Evolutionary conservation across 2,797 vertebrate species (phyloP), one percentile per base, ranked within the genome.

Genomic region (Scleropages formosus): DNA sequence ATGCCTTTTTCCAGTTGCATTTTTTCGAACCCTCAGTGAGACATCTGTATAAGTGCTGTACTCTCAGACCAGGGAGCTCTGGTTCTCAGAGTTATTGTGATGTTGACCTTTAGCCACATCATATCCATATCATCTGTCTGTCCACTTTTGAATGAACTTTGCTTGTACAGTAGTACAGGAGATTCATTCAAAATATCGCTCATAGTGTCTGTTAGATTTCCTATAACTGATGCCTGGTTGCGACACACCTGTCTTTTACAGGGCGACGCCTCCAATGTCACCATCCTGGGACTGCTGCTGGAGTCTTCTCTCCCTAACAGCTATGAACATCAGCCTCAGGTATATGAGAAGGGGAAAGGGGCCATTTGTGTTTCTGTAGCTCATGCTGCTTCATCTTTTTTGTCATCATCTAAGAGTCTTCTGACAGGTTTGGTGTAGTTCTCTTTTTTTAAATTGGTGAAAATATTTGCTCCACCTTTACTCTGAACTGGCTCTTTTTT

Each of bases 251-350:
- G 53, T 72, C 46, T 13, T 78, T 53, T 80, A 82, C 80, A 99
- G 97, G 95, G 94, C 92, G 94, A 96, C 93, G 88, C 93, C 75
- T 91, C 84, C 75, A 98, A 98, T 89, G 89, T 93, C 82, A 98
- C 95, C 75, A 92, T 95, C 60, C 89, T 98, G 88, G 93, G 87
- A 85, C 91, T 98, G 67, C 92, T 93, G 71, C 91, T 99, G 85
- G 94, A 97, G 87, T 95, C 94, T 92, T 95, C 89, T 90, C 90
- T 98, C 82, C 93, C 93, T 76, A 94, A 94, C 77, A 89, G 88
- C 75, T 87, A 92, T 46, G 89, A 92, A 73, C 88, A 77, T 85
- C 87, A 65, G 75, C 85, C 84, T 78, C 90, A 92, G 91, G 92
- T 94, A 91, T 53, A 8, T 18, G 13, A 9, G 63, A 10, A 59